Base-by-base conservation (phyloP, 2,888 invertebrate species). In the Andrena fulva region DNA sequence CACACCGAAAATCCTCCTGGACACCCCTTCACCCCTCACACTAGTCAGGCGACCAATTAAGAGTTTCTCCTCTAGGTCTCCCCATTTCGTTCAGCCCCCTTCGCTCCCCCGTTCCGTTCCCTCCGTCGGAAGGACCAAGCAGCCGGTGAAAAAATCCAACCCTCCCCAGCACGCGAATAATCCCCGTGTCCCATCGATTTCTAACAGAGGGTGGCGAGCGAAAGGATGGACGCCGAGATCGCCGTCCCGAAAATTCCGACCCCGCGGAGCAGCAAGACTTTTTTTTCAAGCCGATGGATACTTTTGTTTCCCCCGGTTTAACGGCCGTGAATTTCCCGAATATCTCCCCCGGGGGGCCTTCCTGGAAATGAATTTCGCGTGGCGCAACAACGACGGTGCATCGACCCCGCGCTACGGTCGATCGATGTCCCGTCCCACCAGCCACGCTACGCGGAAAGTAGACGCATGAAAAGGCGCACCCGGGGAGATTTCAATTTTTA, bases 361-460 rank as follows among this genome's bases (percentile, higher is more conserved):
- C 64, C 83, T 83, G 83, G 87, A 87, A 87, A 87, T 85, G 85
- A 87, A 87, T 87, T 85, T 87, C 85, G 62, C 85, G 83, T 75
- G 79, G 87, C 75, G 80, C 74, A 85, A 85, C 79, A 77, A 69
- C 76, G 77, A 62, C 73, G 77, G 85, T 85, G 77, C 87, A 87
- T 83, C 87, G 87, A 87, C 87, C 87, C 69, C 73, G 60, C 20
- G 68, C 29, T 56, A 29, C 16, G 27, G 48, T 63, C 79, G 87
- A 85, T 87, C 87, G 87, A 87, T 87, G 85, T 83, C 27, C 70
- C 62, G 60, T 52, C 60, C 72, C 76, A 77, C 72, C 33, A 59
- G 48, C 50, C 63, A 67, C 81, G 80, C 77, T 71, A 80, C 77
- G 72, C 69, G 63, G 64, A 75, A 80, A 75, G 70, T 33, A 74